Evolutionary conservation across 23 tunicate species (phyloP), one percentile per base, ranked within the genome.

Genomic region (Styela clava): DNA sequence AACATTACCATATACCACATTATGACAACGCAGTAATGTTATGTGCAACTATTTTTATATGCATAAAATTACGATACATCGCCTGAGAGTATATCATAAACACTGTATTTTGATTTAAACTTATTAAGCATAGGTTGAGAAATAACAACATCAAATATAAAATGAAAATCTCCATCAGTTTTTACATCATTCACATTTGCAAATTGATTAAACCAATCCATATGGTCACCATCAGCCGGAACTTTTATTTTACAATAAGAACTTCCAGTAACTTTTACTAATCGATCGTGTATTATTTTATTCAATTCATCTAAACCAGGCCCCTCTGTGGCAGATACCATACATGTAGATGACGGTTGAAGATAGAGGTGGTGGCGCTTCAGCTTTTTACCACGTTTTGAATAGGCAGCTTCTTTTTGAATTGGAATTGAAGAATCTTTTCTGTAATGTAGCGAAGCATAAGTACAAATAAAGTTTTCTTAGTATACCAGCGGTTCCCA

Each of bases 161-260:
- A 51, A 30, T 78, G 63, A 61, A 26, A 78, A 31, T 91, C 90
- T 35, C 80, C 86, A 3, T 69, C 85, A 2, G 78, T 78, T 19
- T 29, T 7, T 21, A 85, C 35, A 21, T 78, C 61, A 25, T 82
- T 74, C 24, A 91, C 87, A 27, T 78, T 52, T 0, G 86, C 77
- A 62, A 85, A 28, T 12, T 70, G 68, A 25, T 69, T 35, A 30
- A 91, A 69, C 97, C 97, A 91, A 0, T 83, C 25, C 20, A 79
- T 25, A 74, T 91, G 91, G 23, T 31, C 72, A 16, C 97, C 97
- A 21, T 25, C 51, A 20, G 88, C 83, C 2, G 97, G 97, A 2
- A 91, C 82, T 18, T 34, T 52, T 27, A 91, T 24, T 78, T 44
- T 36, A 33, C 79, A 68, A 19, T 44, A 33, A 5, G 31, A 51